Base-by-base conservation (phyloP, 2,113 vertebrate genomes). In the Rhagologus leucostigma region DNA sequence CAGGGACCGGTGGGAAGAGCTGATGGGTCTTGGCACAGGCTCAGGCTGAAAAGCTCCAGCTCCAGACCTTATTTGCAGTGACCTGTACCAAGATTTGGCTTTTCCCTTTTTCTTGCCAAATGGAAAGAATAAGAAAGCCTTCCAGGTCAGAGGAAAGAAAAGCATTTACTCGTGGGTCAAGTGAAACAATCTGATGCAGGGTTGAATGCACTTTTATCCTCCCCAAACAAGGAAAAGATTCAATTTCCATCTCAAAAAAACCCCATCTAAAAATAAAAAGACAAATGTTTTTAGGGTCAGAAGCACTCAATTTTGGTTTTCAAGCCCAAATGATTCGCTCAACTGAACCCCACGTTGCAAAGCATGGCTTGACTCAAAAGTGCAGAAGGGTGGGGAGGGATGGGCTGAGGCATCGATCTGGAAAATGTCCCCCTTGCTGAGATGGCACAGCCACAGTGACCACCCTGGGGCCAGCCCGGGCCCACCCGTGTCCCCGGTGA, bases 101-200 rank as follows among this genome's bases (percentile, higher is more conserved):
- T 96, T 71, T 73, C 49, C 69, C 27, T 96, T 96, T 93, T 77
- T 86, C 79, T 81, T 92, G 52, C 19, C 91, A 95, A 95, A 95
- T 93, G 89, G 95, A 95, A 92, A 95, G 71, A 80, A 85, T 85
- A 94, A 93, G 26, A 87, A 93, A 95, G 76, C 77, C 93, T 95
- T 97, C 77, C 91, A 96, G 94, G 94, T 97, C 93, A 97, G 68
- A 95, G 89, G 73, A 95, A 95, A 95, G 86, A 97, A 93, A 96
- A 92, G 86, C 84, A 75, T 59, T 92, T 95, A 89, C n/a, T 93
- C 0, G 1, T 29, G 86, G 96, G 95, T 97, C 93, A 96, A 63
- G 35, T 68, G 86, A 95, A 96, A 77, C 73, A 87, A 93, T 89
- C 73, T 37, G 93, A 84, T 78, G 77, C 56, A 84, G 42, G 84